Conservation (phyloP, 1,140 invertebrate genomes). For the Calosoma granatense region DNA sequence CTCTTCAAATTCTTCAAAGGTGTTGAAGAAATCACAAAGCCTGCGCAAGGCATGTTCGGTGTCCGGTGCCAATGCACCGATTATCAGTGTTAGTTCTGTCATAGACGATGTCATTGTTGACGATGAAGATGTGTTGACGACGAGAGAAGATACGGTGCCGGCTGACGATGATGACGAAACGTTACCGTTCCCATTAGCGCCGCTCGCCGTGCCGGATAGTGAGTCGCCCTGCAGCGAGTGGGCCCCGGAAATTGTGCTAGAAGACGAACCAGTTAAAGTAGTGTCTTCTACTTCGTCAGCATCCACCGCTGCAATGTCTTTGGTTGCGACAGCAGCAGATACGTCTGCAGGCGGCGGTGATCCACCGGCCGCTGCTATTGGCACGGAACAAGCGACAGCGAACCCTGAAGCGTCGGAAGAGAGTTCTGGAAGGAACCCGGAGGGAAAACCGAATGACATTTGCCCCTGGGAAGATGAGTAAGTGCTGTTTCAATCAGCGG, state of each 20-base stretch:
- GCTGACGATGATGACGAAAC: slow-evolving; percentile 37
- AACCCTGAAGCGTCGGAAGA: slow-evolving; percentile 23
- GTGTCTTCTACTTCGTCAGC: no score
- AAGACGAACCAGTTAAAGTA: slow-evolving; percentile 11
- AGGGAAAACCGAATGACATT: slow-evolving; percentile 59
- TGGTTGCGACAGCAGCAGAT: slow-evolving; percentile 25
- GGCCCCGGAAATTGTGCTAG: slow-evolving; percentile 23
- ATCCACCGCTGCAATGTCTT: slow-evolving; percentile 35
- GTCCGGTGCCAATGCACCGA: slow-evolving; percentile 41
- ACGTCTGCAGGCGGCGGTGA: no score
- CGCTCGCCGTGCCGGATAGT: slow-evolving; percentile 51
- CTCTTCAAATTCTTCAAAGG: slow-evolving; percentile 23
- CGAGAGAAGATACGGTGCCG: slow-evolving; percentile 16
- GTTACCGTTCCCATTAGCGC: slow-evolving; percentile 33
- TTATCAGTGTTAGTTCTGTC: slow-evolving; percentile 61
- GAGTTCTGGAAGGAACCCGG: slow-evolving; percentile 20
- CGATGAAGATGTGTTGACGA: slow-evolving; percentile 13
- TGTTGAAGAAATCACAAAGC: slow-evolving; percentile 31
- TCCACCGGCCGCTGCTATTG: slow-evolving; percentile 6
- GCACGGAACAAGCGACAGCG: slow-evolving; percentile 14
- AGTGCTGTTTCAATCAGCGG: slow-evolving; percentile 38
- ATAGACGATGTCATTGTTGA: slow-evolving; percentile 39
- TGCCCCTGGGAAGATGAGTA: slow-evolving; percentile 86
- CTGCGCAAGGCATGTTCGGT: slow-evolving; percentile 32
- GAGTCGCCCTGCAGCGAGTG: slow-evolving; percentile 44